A percentile compares a stretch with the other conserved stretches of the same genome.
Conservation (phyloP, 2,113 vertebrate genomes). For the Turdus rufiventris region DNA sequence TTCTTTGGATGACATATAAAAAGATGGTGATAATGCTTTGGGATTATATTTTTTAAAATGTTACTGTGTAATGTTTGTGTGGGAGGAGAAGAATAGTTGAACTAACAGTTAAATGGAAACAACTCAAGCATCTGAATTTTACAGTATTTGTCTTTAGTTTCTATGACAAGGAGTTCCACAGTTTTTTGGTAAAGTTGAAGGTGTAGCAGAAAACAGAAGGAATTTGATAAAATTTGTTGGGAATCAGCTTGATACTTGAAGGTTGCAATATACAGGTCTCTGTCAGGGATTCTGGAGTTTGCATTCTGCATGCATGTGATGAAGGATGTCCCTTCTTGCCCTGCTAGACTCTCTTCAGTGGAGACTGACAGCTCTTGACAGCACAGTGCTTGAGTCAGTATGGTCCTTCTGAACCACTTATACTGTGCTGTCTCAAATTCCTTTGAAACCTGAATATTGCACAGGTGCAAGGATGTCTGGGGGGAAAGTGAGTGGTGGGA, state of each 20-base stretch:
- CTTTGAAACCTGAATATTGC: background rate
- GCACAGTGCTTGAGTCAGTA: background rate
- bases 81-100: background rate
- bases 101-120: background rate
- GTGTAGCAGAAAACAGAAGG: background rate
- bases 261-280: background rate
- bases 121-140: background rate
- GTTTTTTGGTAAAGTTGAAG: no score
- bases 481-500: fast-evolving
- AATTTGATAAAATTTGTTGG: background rate
- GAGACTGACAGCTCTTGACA: background rate
- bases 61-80: background rate
- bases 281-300: background rate
- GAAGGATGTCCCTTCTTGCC: background rate
- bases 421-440: fast-evolving
- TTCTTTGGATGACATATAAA: slow-evolving; percentile 1
- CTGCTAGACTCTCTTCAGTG: background rate
- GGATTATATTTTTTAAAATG: background rate
- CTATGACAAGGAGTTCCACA: no score
- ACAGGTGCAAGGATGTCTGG: background rate
- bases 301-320: fast-evolving
- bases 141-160: background rate
- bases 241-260: background rate
- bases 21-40: background rate
- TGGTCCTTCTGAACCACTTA: background rate